Base-by-base conservation (phyloP, 53 echinoderm and acorn worm genomes). In the Holothuria leucospilota region DNA sequence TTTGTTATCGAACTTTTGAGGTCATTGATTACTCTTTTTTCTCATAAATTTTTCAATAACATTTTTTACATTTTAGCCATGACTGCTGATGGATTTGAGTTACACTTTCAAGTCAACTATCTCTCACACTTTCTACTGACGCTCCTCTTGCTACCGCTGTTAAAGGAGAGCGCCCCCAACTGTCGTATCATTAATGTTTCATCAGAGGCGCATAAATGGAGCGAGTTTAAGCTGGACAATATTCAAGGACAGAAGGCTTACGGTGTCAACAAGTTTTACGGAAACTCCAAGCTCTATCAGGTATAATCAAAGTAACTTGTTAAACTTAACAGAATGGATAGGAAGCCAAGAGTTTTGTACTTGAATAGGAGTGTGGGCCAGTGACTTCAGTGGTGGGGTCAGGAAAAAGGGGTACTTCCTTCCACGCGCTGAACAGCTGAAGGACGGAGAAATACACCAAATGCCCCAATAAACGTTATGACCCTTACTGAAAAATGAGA, bases 31-130 rank as follows among this genome's bases (percentile, higher is more conserved):
- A 21, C 2, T 15, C 6, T 16, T 18, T 6, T 15, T 75, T 27
- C 18, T 21, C 16, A 34, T 34, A 3, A 3, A 34, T 34, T 1
- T 34, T 34, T 34, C 34, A 3, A 34, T 34, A 1, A 34, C 34
- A 3, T 27, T n/a, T 18, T 59, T 40, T 71, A 21, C 24, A 24
- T 24, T n/a, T 20, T 59, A 93, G 93, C 26, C 20, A 61, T 84
- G 34, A 94, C 91, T 1, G 81, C 60, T 13, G 91, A 94, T 71
- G 85, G 91, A 25, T 88, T 85, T 60, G 94, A 94, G 68, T 25
- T 39, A 18, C 91, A 91, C 13, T 91, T 94, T 62, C 94, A 94
- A 59, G 94, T 94, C 27, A 94, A 93, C 84, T 93, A 93, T 52
- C 74, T 94, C 14, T 91, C 94, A 0, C 94, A 94, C 41, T 89